Evolutionary conservation across 2,888 invertebrate genomes (phyloP).

Genomic region (Bembecia ichneumoniformis): DNA sequence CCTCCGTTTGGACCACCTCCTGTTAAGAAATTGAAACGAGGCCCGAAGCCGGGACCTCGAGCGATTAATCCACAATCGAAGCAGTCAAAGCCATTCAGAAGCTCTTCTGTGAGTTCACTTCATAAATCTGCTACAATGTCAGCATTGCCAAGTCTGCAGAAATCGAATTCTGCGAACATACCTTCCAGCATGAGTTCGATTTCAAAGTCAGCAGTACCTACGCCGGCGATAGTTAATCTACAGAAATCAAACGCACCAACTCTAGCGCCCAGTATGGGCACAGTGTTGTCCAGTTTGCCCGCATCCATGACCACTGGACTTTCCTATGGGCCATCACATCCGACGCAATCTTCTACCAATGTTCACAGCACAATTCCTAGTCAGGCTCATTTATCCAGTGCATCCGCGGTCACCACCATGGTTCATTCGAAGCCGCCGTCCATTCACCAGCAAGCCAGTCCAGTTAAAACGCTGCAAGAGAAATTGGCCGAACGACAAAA

Average conservation of each 20-base stretch:
- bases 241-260: conserved; percentile 35
- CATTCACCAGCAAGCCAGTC: conserved; percentile 62
- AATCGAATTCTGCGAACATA: conserved; percentile 27
- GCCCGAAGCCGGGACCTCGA: conserved; percentile 27
- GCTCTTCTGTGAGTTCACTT: conserved; percentile 16
- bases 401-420: conserved; percentile 31
- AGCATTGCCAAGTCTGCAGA: conserved; percentile 20
- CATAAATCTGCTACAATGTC: conserved; percentile 1
- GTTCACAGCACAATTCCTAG: conserved; percentile 25
- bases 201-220: background rate
- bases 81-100: conserved; percentile 26
- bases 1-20: conserved; percentile 39
- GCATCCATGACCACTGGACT: conserved; percentile 49
- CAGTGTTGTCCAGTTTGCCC: conserved; percentile 46
- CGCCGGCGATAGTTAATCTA: conserved; percentile 10
- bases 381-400: conserved; percentile 44
- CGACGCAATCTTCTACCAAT: conserved; percentile 14
- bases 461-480: conserved; percentile 78
- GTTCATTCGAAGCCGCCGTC: conserved; percentile 47
- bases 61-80: conserved; percentile 17
- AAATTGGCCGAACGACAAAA: conserved; percentile 78
- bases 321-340: conserved; percentile 19
- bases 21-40: conserved; percentile 53
- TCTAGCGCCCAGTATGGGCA: conserved; percentile 51
- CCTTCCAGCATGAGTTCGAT: conserved; percentile 14